phyloP scores from a whole-genome alignment of 2,888 invertebrate species.

The Galerucella calmariensis region DNA sequence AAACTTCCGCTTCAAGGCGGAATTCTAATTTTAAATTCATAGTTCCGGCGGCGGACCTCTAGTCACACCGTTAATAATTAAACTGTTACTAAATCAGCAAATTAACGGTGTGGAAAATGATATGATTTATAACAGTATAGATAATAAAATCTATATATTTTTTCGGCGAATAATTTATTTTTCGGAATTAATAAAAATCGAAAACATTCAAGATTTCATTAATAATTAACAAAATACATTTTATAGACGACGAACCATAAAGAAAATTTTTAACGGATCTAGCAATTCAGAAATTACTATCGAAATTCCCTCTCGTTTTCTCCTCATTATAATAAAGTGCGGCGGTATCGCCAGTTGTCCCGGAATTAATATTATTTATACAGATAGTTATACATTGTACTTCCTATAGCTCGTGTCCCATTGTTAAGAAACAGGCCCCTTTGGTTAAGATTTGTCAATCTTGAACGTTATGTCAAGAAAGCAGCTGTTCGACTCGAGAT shows the following conservation, averaged over 20 bases:
- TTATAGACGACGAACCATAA: neutral
- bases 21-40: no score
- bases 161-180: no score
- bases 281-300: neutral
- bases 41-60: no score
- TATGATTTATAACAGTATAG: no score
- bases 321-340: constrained; percentile 8
- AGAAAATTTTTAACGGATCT: neutral
- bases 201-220: no score
- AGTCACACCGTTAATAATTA: no score
- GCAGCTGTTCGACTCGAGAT: constrained; percentile 41
- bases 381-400: constrained; percentile 44
- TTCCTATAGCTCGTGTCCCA: constrained; percentile 51
- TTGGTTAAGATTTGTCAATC: constrained; percentile 47
- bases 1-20: no score
- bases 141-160: no score
- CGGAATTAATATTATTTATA: constrained; percentile 41
- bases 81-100: no score
- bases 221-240: neutral
- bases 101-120: no score
- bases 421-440: constrained; percentile 46
- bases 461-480: constrained; percentile 45
- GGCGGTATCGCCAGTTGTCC: constrained; percentile 31
- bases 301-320: constrained; percentile 11
- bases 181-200: no score